Evolutionary conservation across 2,888 invertebrate genomes (phyloP), one percentile per base, ranked within the genome.

Genomic region (Agrotis segetum): DNA sequence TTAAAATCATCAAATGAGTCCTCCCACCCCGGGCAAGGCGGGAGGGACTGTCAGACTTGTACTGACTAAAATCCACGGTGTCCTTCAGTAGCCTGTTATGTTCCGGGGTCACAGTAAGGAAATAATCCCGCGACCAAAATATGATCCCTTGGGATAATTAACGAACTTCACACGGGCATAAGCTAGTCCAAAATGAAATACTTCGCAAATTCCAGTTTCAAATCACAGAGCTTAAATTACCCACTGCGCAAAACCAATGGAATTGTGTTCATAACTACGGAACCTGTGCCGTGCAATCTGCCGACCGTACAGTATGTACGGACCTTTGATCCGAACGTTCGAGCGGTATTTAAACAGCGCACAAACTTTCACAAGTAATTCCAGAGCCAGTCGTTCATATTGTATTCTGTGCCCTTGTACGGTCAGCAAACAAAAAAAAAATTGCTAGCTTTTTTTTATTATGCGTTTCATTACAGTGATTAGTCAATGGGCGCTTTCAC

Each of bases 291-390:
- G 13, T 53, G 47, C n/a, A 72, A 55, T 66, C 21, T 65, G 47
- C 53, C 40, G 9, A 40, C 62, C 99, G 50, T 66, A 19, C 46
- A 53, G 34, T 63, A 58, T 60, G 24, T 59, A 67, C 44, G 40
- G 34, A 62, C 72, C 67, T 75, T 71, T 83, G 83, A 74, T 79
- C 67, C 53, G 47, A 71, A 98, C 92, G 99, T 71, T 71, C 34
- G 47, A 69, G 62, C 70, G 65, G 60, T 71, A 74, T 82, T 82
- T 68, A 70, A 82, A 82, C 79, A 75, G 52, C 66, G 50, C 60
- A 60, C 29, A 67, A 83, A 83, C 79, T 83, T 82, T 73, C 58
- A 34, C 63, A 77, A 84, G 74, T 77, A 83, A 82, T 84, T 79
- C 71, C 71, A 61, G 50, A 71, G 69, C 61, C 50, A 55, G 46